These are phyloP conservation scores for Phylloscopus collybita DNA, from an alignment of 2,797 vertebrate genomes.

Conservation along the genomic window DNA sequence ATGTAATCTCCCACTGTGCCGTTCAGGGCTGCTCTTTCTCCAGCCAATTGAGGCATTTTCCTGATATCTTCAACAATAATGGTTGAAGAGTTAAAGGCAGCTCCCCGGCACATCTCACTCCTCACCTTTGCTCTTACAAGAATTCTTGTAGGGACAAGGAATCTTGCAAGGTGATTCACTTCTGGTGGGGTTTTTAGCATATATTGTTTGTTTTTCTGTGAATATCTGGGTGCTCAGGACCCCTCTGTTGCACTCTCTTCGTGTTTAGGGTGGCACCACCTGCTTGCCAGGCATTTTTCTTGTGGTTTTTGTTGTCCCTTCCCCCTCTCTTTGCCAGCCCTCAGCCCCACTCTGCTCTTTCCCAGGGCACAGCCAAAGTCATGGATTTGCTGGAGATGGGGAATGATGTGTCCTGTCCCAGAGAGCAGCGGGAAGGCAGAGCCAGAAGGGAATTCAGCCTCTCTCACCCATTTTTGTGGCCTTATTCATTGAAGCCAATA, in stretches of 20 bases:
- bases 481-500: background rate
- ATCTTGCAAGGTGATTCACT: too few relatives aligned
- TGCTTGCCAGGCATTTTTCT: background rate
- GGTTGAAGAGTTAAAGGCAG: background rate
- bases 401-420: background rate
- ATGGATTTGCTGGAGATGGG: background rate
- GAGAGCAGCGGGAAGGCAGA: background rate
- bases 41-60: background rate
- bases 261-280: background rate
- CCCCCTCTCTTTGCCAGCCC: background rate
- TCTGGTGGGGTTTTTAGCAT: background rate
- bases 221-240: background rate
- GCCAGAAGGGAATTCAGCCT: background rate
- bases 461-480: background rate
- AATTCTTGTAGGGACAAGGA: too few relatives aligned
- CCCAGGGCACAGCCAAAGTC: background rate
- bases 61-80: background rate
- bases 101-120: background rate
- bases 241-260: fast-evolving
- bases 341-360: background rate
- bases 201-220: fast-evolving
- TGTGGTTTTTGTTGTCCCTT: fast-evolving
- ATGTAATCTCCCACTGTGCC: fast-evolving
- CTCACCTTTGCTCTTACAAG: background rate
- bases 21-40: background rate